Percentiles rank a stretch among this genome's conserved stretches.
Evolutionary conservation across 2,113 vertebrate genomes (phyloP).

Genomic region (Syngnathus floridae): DNA sequence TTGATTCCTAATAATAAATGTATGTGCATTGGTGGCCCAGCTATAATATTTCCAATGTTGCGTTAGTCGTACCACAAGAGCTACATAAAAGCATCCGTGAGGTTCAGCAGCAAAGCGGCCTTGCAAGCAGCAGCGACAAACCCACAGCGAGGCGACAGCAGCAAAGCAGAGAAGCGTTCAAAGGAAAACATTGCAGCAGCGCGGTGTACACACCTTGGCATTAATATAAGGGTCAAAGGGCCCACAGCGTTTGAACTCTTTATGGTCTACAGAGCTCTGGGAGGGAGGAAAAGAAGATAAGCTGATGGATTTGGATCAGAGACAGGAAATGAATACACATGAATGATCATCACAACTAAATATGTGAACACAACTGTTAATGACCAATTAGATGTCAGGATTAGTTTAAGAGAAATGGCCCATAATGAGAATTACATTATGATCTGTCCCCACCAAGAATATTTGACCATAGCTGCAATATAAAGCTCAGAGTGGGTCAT

Average conservation of each 20-base stretch:
- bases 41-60: neutral
- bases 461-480: neutral
- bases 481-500: constrained; percentile 52
- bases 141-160: constrained; percentile 32
- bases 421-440: constrained; percentile 30
- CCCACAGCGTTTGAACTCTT: constrained; percentile 99
- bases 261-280: constrained; percentile 97
- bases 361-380: constrained; percentile 74
- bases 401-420: constrained; percentile 54
- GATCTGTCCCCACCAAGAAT: neutral
- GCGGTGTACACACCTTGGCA: constrained; percentile 98
- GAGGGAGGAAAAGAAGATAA: constrained; percentile 84
- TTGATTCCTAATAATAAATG: neutral
- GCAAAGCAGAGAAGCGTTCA: constrained; percentile 40
- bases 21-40: too few relatives aligned
- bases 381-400: constrained; percentile 56
- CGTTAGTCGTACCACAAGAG: neutral
- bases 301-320: constrained; percentile 59
- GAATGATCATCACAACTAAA: constrained; percentile 67
- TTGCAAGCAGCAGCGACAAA: constrained; percentile 32
- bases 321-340: constrained; percentile 62
- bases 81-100: constrained; percentile 23
- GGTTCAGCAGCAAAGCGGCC: constrained; percentile 21
- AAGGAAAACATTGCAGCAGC: constrained; percentile 47
- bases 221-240: constrained; percentile 99